phyloP scores from a whole-genome alignment of 2,113 vertebrate genomes.

The Meles meles region DNA sequence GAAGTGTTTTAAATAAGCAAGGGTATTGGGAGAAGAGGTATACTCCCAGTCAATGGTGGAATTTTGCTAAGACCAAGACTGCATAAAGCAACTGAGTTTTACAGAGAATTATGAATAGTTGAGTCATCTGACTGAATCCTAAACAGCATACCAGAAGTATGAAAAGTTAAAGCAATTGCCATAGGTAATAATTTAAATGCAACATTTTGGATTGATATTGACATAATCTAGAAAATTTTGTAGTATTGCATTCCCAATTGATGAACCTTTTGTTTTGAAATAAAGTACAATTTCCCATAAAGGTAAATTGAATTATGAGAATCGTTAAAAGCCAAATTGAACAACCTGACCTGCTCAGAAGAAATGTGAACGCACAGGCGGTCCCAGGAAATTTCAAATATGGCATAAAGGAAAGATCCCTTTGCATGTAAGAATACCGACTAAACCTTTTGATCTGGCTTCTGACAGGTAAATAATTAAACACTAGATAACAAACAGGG shows the following conservation, averaged over 20 bases:
- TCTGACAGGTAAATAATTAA: constrained; percentile 30
- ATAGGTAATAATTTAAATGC: not conserved
- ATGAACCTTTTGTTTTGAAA: not conserved
- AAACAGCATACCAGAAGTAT: not conserved
- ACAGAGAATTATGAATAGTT: not conserved
- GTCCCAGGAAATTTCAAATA: not conserved
- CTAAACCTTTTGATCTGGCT: not conserved
- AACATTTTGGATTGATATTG: not conserved
- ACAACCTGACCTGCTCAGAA: not conserved
- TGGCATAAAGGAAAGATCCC: not conserved
- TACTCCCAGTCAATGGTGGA: not conserved
- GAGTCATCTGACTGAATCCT: not conserved
- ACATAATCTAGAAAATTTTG: not conserved
- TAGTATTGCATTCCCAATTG: not conserved
- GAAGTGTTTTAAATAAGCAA: not conserved
- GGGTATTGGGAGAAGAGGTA: not conserved
- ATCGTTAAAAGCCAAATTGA: constrained; percentile 4
- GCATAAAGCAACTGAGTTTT: not conserved
- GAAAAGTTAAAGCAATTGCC: not conserved
- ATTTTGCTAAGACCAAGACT: not conserved
- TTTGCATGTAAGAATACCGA: not conserved
- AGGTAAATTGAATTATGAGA: not conserved
- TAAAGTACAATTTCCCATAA: not conserved
- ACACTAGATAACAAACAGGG: not conserved
- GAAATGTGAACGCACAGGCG: not conserved